Percentiles rank a stretch among this genome's conserved stretches.
These are phyloP conservation scores for Ploceus nigricollis DNA, from an alignment of 2,113 vertebrate genomes.

Conservation along the genomic window DNA sequence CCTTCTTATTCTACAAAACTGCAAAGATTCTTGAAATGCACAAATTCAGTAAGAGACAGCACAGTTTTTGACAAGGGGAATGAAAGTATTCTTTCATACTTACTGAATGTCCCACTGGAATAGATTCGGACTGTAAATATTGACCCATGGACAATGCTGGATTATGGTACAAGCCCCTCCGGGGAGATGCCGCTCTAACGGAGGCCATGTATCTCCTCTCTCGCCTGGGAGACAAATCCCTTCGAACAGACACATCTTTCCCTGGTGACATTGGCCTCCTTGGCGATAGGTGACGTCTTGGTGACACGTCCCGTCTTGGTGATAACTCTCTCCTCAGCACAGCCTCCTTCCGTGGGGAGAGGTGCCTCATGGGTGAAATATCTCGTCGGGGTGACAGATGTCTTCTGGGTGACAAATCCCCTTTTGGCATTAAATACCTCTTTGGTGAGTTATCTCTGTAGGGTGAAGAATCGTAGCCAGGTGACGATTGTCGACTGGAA, in stretches of 20 bases:
- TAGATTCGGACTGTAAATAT: constrained; percentile 82
- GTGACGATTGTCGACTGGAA: constrained; percentile 83
- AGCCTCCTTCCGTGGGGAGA: constrained; percentile 81
- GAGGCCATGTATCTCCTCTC: constrained; percentile 82
- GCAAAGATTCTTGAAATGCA: background rate
- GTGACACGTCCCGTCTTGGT: constrained; percentile 85
- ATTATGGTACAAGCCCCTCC: constrained; percentile 86
- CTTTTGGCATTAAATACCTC: constrained; percentile 87
- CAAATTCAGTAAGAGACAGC: background rate
- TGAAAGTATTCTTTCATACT: constrained; percentile 51
- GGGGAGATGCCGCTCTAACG: constrained; percentile 84
- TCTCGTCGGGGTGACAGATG: constrained; percentile 81
- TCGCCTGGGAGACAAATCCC: constrained; percentile 90
- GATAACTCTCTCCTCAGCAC: constrained; percentile 81
- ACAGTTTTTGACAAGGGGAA: background rate
- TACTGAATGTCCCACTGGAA: constrained; percentile 76
- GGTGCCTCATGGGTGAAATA: constrained; percentile 80
- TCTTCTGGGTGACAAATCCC: constrained; percentile 80
- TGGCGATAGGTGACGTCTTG: constrained; percentile 80
- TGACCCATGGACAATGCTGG: constrained; percentile 80
- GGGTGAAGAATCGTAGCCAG: constrained; percentile 86
- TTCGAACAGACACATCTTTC: constrained; percentile 79
- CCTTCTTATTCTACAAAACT: background rate
- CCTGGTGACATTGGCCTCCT: constrained; percentile 85
- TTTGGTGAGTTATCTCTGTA: constrained; percentile 87